Base-by-base conservation (phyloP, 2,797 vertebrate genomes). In the Sciurus carolinensis region DNA sequence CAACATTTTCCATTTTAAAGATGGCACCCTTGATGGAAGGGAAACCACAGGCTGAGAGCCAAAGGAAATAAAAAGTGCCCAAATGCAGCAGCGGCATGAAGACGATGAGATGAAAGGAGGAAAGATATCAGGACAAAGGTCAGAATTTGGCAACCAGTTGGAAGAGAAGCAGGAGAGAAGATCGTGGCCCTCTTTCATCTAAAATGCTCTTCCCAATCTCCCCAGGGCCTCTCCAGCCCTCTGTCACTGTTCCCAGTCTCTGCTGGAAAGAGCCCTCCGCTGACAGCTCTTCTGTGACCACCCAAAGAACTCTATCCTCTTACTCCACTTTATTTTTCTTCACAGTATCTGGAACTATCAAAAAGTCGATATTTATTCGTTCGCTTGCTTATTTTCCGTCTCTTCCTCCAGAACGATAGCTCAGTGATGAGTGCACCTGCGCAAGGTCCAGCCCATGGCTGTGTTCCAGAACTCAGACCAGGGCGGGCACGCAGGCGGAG, bases 1-100 rank as follows among this genome's bases (percentile, higher is more conserved):
- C 12, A 30, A 67, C n/a, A 39, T 62, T 54, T n/a, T 36, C 30
- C 11, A 44, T 47, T 92, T 92, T 92, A 47, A 75, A 82, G 64
- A 50, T 5, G 72, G n/a, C 13, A 62, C 87, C 75, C 7, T 64
- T 36, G 28, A 59, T 36, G 52, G 83, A n/a, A 52, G 26, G 52
- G 14, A 85, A 76, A 69, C 28, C 12, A 47, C 22, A 90, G 24
- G 7, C 62, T 36, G 28, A 52, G 77, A 64, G 47, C 20, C n/a
- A 26, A 44, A 3, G 33, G 28, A 59, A 80, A 90, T 15, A 52
- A 10, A 79, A 85, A 79, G 5, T n/a, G 69, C 6, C 30, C 39
- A 62, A 36, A 52, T 12, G 47, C 42, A 59, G 50, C 39, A 15
- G 36, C 28, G 33, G 42, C 26, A 0, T 44, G 30, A 83, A 52